A percentile compares a stretch with the other conserved stretches of the same genome.
Conservation (phyloP, 2,113 vertebrate genomes). For the Pseudorhombus dupliciocellatus region DNA sequence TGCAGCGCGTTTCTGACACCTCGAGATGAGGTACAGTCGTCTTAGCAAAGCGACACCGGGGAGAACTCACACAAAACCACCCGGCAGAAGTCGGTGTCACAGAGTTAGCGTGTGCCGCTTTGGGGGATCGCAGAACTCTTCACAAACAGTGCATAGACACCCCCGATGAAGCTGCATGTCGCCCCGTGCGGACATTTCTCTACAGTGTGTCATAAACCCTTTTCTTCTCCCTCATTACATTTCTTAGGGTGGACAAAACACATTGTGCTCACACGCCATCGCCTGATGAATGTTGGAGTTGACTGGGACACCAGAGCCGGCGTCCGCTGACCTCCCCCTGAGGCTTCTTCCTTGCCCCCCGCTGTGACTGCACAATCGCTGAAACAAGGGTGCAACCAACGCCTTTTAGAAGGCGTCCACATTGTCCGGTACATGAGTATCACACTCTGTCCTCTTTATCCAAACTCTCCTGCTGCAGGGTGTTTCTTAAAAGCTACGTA, state of each 20-base stretch:
- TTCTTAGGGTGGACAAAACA: conserved; percentile 58
- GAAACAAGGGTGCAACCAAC: conserved; percentile 22
- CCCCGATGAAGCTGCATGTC: conserved; percentile 10
- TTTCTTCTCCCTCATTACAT: conserved; percentile 64
- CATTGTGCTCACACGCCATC: conserved; percentile 56
- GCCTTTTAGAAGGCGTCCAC: background rate
- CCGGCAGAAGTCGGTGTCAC: background rate
- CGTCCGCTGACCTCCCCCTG: conserved; percentile 20
- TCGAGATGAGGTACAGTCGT: background rate
- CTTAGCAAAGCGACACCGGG: background rate
- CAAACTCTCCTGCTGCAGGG: background rate
- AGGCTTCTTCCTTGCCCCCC: conserved; percentile 29
- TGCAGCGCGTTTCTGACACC: conserved; percentile 10
- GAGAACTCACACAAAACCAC: background rate
- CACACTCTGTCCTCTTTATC: background rate
- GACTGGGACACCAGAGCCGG: conserved; percentile 47
- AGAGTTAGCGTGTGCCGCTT: background rate
- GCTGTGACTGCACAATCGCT: conserved; percentile 37
- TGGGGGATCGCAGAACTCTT: background rate
- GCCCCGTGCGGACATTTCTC: background rate
- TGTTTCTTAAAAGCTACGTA: background rate
- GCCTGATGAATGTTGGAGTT: conserved; percentile 60
- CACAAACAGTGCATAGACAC: background rate
- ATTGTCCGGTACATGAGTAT: conserved; percentile 23
- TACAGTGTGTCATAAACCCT: conserved; percentile 49